Percentiles rank a stretch among this genome's conserved stretches.
phyloP scores from a whole-genome alignment of 2,797 vertebrate genomes.

The Phataginus tricuspis region DNA sequence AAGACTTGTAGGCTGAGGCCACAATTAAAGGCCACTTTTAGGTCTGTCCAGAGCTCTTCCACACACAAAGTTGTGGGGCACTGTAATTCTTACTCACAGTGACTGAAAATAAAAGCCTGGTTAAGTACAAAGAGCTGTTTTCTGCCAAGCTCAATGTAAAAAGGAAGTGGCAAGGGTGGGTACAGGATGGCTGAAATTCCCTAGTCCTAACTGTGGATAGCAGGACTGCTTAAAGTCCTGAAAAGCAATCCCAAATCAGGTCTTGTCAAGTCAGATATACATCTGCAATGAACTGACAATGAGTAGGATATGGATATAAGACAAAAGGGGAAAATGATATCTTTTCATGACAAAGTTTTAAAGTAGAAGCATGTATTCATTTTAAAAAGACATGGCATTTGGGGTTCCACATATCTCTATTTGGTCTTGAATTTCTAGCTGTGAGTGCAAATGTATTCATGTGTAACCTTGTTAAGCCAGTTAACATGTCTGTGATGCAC shows the following conservation, averaged over 20 bases:
- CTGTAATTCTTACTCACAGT: conserved; percentile 79
- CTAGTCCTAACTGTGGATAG: conserved; percentile 71
- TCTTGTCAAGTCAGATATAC: conserved; percentile 31
- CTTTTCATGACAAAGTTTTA: not conserved
- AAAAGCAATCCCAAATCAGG: conserved; percentile 70
- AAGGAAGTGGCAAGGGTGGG: conserved; percentile 80
- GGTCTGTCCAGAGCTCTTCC: conserved; percentile 67
- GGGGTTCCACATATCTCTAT: not conserved
- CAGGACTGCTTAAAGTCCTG: conserved; percentile 62
- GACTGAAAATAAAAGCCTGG: conserved; percentile 82
- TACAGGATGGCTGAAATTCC: conserved; percentile 75
- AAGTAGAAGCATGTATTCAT: not conserved
- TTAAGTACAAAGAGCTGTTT: conserved; percentile 81
- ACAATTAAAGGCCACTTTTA: conserved; percentile 83
- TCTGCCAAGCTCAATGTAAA: conserved; percentile 71
- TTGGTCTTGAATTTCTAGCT: not conserved
- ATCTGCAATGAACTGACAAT: conserved; percentile 1
- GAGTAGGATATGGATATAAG: not conserved
- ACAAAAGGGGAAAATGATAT: not conserved
- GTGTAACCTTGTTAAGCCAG: not conserved
- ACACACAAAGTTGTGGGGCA: conserved; percentile 76
- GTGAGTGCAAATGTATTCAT: not conserved
- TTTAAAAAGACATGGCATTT: not conserved
- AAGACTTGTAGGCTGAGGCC: conserved; percentile 78
- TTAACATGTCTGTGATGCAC: not conserved